Evolutionary conservation across 1,140 invertebrate species (phyloP).

Genomic region (Venturia canescens): DNA sequence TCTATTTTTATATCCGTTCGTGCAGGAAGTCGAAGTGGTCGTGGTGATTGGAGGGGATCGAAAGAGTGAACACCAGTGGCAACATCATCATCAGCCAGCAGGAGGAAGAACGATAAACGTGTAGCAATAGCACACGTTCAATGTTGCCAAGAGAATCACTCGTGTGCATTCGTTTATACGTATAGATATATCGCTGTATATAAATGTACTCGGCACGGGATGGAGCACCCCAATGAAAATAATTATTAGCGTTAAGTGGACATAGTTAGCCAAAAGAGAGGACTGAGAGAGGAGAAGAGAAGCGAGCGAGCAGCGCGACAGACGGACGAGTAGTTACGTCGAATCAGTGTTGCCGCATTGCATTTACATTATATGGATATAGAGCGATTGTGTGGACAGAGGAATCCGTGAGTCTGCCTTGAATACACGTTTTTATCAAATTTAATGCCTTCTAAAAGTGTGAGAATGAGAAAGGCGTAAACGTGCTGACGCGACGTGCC

Average conservation of each 20-base stretch:
- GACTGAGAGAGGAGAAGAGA: slow-evolving; percentile 58
- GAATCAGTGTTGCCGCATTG: slow-evolving; percentile 64
- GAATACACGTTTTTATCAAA: too few relatives aligned
- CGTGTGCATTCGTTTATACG: neutral
- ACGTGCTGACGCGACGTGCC: neutral
- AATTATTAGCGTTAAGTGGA: slow-evolving; percentile 77
- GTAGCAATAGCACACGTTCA: slow-evolving; percentile 33
- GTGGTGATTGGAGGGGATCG: slow-evolving; percentile 59
- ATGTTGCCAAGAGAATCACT: slow-evolving; percentile 56
- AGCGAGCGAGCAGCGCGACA: slow-evolving; percentile 64
- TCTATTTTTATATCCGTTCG: slow-evolving; percentile 77
- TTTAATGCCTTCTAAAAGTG: too few relatives aligned
- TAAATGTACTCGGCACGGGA: slow-evolving; percentile 38
- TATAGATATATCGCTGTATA: too few relatives aligned
- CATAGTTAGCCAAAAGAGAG: slow-evolving; percentile 66
- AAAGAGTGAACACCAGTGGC: slow-evolving; percentile 26
- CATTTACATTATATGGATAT: slow-evolving; percentile 36
- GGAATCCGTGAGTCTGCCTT: neutral
- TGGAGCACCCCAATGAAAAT: slow-evolving; percentile 74
- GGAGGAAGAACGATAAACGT: slow-evolving; percentile 7
- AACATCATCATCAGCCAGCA: slow-evolving; percentile 36
- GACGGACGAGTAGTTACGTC: slow-evolving; percentile 71
- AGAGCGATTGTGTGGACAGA: neutral
- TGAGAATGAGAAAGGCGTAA: neutral
- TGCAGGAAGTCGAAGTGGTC: slow-evolving; percentile 74